phyloP scores from a whole-genome alignment of 2,797 vertebrate species.

The Galaxias olidus region DNA sequence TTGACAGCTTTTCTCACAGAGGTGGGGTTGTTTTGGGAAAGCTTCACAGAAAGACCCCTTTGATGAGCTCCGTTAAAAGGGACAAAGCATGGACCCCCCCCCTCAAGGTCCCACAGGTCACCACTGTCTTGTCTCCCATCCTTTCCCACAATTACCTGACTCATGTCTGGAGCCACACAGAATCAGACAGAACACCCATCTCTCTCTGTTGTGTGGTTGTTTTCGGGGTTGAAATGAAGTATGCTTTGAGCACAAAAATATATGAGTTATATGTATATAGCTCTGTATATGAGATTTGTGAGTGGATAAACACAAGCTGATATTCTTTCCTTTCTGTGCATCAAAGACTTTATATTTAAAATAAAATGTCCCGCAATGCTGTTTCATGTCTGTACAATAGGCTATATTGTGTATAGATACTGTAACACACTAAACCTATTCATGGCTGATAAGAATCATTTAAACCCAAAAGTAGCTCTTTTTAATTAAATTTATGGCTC shows the following conservation, averaged over 20 bases:
- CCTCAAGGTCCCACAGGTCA: slow-evolving; percentile 21
- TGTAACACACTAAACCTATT: too few species aligned
- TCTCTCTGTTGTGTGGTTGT: slow-evolving; percentile 3
- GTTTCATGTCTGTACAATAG: too few species aligned
- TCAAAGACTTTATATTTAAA: too few species aligned
- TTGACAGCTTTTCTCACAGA: neutral
- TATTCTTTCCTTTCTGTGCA: too few species aligned
- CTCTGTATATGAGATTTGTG: neutral
- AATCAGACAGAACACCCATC: slow-evolving; percentile 22
- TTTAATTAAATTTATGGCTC: too few species aligned
- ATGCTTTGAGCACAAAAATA: neutral
- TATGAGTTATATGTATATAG: too few species aligned
- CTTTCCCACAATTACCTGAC: slow-evolving; percentile 36
- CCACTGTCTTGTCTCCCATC: slow-evolving; percentile 12
- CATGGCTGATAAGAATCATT: too few species aligned
- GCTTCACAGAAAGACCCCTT: slow-evolving; percentile 24
- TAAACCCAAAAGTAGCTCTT: too few species aligned
- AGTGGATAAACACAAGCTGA: neutral
- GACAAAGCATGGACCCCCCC: slow-evolving; percentile 23
- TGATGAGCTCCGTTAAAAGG: slow-evolving; percentile 3
- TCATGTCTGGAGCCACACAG: slow-evolving; percentile 22
- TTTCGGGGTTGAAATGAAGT: too few species aligned
- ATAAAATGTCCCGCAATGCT: too few species aligned
- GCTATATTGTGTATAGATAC: too few species aligned
- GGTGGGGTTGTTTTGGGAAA: slow-evolving; percentile 7